Conservation (phyloP, 2,113 vertebrate genomes). For the Takifugu flavidus region DNA sequence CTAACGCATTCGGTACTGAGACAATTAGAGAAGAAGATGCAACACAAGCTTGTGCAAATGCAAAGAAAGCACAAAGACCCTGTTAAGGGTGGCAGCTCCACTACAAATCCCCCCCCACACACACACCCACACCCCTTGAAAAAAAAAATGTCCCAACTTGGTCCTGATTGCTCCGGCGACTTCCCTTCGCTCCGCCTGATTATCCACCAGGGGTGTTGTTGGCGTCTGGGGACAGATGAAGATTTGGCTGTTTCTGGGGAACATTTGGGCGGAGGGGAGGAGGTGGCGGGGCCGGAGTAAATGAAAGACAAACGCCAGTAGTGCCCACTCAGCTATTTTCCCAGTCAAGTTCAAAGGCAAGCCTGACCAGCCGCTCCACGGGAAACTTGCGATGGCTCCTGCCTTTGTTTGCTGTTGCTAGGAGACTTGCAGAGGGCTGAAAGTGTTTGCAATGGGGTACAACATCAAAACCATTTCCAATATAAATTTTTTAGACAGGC, state of each 20-base stretch:
- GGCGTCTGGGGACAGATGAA: conserved; percentile 74
- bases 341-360: conserved; percentile 83
- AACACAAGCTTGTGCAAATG: conserved; percentile 11
- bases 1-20: conserved; percentile 28
- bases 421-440: conserved; percentile 74
- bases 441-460: conserved; percentile 79
- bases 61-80: conserved; percentile 24
- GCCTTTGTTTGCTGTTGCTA: conserved; percentile 85
- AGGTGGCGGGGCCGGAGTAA: conserved; percentile 53
- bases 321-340: conserved; percentile 84
- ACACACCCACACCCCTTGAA: neutral
- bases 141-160: conserved; percentile 48
- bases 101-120: neutral
- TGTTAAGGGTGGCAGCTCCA: conserved; percentile 24
- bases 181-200: conserved; percentile 60
- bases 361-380: conserved; percentile 78
- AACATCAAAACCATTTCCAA: conserved; percentile 82
- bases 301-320: conserved; percentile 82
- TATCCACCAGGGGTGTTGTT: conserved; percentile 55
- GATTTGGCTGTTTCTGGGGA: conserved; percentile 76
- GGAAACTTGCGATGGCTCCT: conserved; percentile 83
- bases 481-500: conserved; percentile 78
- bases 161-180: conserved; percentile 55
- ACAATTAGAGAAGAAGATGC: conserved; percentile 31
- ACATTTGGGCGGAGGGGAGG: conserved; percentile 52